Evolutionary conservation across 2,113 vertebrate genomes (phyloP), one percentile per base, ranked within the genome.

Genomic region (Limnothrissa miodon): DNA sequence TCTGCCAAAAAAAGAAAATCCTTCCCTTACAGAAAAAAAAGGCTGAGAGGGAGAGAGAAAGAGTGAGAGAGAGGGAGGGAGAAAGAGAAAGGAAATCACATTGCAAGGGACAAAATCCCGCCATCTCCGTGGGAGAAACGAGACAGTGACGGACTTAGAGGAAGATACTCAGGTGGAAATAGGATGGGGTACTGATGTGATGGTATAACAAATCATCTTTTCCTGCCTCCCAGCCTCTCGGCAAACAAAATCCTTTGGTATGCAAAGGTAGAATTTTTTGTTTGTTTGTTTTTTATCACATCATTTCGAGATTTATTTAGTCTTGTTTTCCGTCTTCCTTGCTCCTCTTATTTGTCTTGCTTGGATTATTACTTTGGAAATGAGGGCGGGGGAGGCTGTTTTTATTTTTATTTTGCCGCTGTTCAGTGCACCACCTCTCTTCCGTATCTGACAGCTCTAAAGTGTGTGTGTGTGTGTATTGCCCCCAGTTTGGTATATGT

Each of bases 81-180:
- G 25, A 25, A 10, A 82, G 1, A 29, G n/a, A 74, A 17, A 33
- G 66, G 36, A 74, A 74, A 74, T 74, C 66, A 17, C 66, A 36
- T 74, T 74, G 66, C 66, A 13, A 13, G 11, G 11, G 66, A 74
- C 66, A 36, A 33, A 74, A 74, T 74, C 66, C 66, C 15, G 11
- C 82, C 83, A 87, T 91, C 86, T 87, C 80, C 86, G 81, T 89
- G 89, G 89, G 87, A 80, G 84, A 51, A 82, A 79, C 87, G 87
- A 87, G 85, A 88, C 80, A 29, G 86, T 78, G 79, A 88, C 66
- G 39, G 39, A 80, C 80, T 80, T 85, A 86, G 81, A 83, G 85
- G 78, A 59, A 88, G 82, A 29, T 85, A 51, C 86, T 85, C 89
- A 87, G 83, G 87, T 86, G 84, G 81, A 85, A 82, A 83, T 80